Percentiles rank a stretch among this genome's conserved stretches.
These are phyloP conservation scores for Pithys albifrons DNA, from an alignment of 2,113 vertebrate species.

Conservation along the genomic window DNA sequence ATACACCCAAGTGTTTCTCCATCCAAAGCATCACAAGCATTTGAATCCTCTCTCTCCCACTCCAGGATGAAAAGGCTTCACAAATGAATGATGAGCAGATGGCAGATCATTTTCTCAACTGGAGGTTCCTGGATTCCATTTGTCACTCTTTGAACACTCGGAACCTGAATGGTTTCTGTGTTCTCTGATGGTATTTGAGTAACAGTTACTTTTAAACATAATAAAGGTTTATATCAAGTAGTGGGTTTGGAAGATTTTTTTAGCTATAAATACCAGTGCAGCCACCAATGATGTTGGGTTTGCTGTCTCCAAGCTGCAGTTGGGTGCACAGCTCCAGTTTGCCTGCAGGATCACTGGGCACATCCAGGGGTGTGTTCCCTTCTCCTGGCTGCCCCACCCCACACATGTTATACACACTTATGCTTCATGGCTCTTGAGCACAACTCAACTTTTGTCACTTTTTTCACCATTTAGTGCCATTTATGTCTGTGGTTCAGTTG, in stretches of 20 bases:
- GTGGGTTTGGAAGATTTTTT: not conserved
- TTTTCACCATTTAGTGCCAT: not conserved
- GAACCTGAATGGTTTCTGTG: not conserved
- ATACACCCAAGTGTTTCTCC: not conserved
- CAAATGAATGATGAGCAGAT: slow-evolving; percentile 19
- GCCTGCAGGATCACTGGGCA: not conserved
- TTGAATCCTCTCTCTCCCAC: not conserved
- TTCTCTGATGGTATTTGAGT: not conserved
- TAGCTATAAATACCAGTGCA: not conserved
- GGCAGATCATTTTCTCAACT: slow-evolving; percentile 15
- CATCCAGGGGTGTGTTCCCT: not conserved
- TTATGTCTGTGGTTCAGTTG: rapidly evolving
- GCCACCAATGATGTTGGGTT: not conserved
- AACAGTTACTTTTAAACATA: not conserved
- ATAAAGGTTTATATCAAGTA: not conserved
- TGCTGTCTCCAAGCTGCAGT: not conserved
- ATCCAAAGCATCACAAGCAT: not conserved
- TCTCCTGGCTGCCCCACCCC: not conserved
- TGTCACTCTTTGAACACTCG: not conserved
- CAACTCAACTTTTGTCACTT: not conserved
- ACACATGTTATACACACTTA: too few species aligned
- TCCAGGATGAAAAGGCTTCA: not conserved
- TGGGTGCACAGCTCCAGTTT: not conserved
- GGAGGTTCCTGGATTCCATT: slow-evolving; percentile 29
- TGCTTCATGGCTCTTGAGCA: not conserved